phyloP scores from a whole-genome alignment of 2,888 invertebrate genomes.

The Amiota communis region DNA sequence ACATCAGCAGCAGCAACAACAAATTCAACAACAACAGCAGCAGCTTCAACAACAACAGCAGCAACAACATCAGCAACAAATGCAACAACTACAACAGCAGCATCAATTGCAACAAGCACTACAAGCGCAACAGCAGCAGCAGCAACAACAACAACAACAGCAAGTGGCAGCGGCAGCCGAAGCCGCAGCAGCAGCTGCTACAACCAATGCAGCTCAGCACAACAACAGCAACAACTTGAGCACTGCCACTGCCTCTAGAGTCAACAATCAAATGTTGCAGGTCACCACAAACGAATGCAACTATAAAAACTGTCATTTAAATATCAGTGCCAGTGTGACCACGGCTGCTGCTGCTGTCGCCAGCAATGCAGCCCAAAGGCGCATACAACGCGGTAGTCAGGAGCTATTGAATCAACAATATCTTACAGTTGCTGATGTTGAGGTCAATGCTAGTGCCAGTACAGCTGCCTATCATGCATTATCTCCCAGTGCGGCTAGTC shows the following conservation, averaged over 20 bases:
- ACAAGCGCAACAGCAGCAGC: slow-evolving; percentile 32
- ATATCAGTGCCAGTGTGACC: slow-evolving; percentile 60
- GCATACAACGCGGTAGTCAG: slow-evolving; percentile 60
- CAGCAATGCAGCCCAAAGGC: slow-evolving; percentile 46
- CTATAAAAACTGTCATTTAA: slow-evolving; percentile 72
- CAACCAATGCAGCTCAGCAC: not conserved
- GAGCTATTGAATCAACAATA: slow-evolving; percentile 65
- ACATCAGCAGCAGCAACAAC: slow-evolving; percentile 53
- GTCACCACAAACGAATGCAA: slow-evolving; percentile 64
- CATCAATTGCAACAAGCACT: slow-evolving; percentile 38
- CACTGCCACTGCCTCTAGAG: not conserved
- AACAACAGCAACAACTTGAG: not conserved
- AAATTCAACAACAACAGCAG: slow-evolving; percentile 42
- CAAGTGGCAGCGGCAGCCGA: slow-evolving; percentile 43
- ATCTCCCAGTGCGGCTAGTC: slow-evolving; percentile 34
- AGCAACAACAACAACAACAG: slow-evolving; percentile 47
- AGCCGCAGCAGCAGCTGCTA: slow-evolving; percentile 34
- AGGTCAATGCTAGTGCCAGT: slow-evolving; percentile 61
- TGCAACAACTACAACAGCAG: slow-evolving; percentile 43
- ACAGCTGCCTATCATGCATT: slow-evolving; percentile 60
- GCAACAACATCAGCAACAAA: slow-evolving; percentile 47
- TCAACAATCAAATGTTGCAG: slow-evolving; percentile 34
- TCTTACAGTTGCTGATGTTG: slow-evolving; percentile 68
- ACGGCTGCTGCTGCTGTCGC: slow-evolving; percentile 50
- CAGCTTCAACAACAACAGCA: slow-evolving; percentile 34